Conservation (phyloP, 2,888 invertebrate genomes). For the Pandemis cinnamomeana region DNA sequence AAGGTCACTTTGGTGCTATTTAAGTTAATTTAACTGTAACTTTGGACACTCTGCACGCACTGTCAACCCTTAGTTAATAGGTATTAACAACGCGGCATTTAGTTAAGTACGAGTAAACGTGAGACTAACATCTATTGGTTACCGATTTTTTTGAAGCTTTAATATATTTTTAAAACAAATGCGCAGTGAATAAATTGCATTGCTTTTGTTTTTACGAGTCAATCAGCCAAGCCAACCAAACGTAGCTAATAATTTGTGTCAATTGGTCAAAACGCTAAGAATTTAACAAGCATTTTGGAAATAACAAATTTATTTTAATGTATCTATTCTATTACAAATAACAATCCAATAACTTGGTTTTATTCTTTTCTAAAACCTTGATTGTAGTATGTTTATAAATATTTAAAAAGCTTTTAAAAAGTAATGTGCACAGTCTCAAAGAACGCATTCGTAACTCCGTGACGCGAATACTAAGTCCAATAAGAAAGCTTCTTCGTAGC, state of each 20-base stretch:
- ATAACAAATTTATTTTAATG: too few species aligned
- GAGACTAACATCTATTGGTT: background rate
- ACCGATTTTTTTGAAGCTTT: background rate
- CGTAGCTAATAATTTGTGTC: too few species aligned
- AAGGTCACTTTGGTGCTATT: constrained; percentile 81
- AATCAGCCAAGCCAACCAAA: background rate
- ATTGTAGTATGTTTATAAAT: background rate
- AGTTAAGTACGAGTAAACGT: background rate
- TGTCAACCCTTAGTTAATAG: constrained; percentile 29
- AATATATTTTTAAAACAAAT: background rate
- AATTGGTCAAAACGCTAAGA: too few species aligned
- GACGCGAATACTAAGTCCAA: constrained; percentile 9
- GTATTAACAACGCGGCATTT: constrained; percentile 7
- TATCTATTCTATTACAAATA: too few species aligned
- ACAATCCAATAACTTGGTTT: too few species aligned
- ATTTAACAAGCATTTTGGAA: too few species aligned
- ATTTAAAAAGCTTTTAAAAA: background rate
- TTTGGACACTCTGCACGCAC: constrained; percentile 49
- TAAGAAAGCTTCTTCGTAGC: constrained; percentile 31
- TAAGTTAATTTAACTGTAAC: constrained; percentile 80
- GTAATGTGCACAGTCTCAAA: background rate
- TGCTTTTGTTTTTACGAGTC: background rate
- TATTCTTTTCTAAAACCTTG: too few species aligned
- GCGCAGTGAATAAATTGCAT: background rate
- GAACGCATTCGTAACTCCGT: constrained; percentile 10